Base-by-base conservation (phyloP, 2,888 invertebrate genomes). In the Diaperis boleti region DNA sequence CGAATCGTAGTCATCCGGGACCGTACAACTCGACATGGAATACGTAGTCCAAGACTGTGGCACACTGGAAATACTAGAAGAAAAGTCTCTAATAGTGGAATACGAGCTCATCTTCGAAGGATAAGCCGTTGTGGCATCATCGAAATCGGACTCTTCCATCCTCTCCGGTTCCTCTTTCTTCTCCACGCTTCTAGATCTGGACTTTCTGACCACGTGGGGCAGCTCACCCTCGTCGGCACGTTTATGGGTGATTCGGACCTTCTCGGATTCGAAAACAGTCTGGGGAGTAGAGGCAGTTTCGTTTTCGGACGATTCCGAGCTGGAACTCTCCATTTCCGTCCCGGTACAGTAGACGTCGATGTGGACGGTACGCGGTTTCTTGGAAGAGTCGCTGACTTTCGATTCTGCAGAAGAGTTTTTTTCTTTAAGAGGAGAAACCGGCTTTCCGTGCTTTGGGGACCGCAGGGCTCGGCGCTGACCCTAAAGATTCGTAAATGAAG, bases 331-430 rank as follows among this genome's bases (percentile, higher is more conserved):
- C 57, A 79, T 74, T 60, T 82, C 82, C 0, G 89, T 88, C 1
- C 88, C 90, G 0, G 90, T 90, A 74, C 90, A 90, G 73, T 90
- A 90, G 1, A 90, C 90, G 78, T 90, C 90, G 50, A 90, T 90
- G 75, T 90, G 90, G 18, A 90, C 89, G 0, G 90, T 90, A 57
- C 89, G 84, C 7, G 87, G 86, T 72, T 84, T 84, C 66, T 82
- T 82, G 47, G 71, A 71, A 0, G 77, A 69, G 66, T 79, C 79
- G 57, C 73, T 75, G 1, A 73, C 68, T 67, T 76, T 76, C 3
- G 77, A 74, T 37, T 77, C 74, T 7, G 66, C 70, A 3, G 71
- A 56, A 14, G 55, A 60, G 14, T 49, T 50, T 45, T 60, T 60
- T n/a, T 55, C 56, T 50, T 65, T 39, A 65, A 47, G 35, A 66